Base-by-base conservation (phyloP, 2,113 vertebrate genomes). In the Neodontobutis hainanensis region DNA sequence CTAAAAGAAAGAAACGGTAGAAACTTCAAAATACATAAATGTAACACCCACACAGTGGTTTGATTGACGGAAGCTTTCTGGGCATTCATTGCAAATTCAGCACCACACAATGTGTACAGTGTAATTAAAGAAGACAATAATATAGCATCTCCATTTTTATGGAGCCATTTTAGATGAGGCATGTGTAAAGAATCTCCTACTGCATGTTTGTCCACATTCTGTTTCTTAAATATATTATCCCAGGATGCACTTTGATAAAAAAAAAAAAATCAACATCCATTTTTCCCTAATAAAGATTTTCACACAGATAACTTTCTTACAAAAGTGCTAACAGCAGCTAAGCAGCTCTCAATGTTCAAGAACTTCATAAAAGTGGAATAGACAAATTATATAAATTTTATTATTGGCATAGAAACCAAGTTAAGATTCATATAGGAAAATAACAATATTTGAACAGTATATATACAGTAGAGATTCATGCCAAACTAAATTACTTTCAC, bases 351-450 rank as follows among this genome's bases (percentile, higher is more conserved):
- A 27, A 27, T 27, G 40, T 11, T 44, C 38, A 6, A 40, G 66
- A 65, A 83, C 73, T 78, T 85, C 85, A 86, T 86, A 85, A 53
- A 80, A 78, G 43, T 80, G 85, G 19, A 27, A 27, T 27, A 27
- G 3, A 66, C 45, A 77, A 73, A 63, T 11, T 6, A 81, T 81
- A 84, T 75, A 40, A 6, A 40, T 70, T 71, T 61, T 55, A 71
- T 36, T 5, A 75, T 90, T 85, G 78, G 89, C 80, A 79, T 84
- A 71, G 84, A 87, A 87, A 87, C 75, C 66, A 67, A 49, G 40
- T 53, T 80, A 68, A 58, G 40, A 72, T 53, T 19, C 8, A 67
- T 67, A 61, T 38, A 68, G 40, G 38, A 16, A 65, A 77, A 70
- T 65, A 58, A 44, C 19, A 61, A 38, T 10, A 12, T 34, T 27